Conservation (phyloP, 2,113 vertebrate genomes). For the Propithecus coquereli region DNA sequence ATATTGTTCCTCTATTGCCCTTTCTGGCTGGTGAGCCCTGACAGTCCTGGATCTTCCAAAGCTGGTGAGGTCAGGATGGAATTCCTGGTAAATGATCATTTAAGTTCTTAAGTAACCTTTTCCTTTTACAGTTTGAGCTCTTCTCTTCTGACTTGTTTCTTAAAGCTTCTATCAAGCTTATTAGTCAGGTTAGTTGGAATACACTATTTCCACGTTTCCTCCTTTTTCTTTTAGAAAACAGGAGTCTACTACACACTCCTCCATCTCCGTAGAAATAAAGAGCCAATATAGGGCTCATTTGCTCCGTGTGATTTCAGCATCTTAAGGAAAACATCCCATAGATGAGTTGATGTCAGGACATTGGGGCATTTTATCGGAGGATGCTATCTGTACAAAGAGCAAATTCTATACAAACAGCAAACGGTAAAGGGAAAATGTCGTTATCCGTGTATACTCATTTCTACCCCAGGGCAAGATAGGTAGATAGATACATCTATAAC, state of each 20-base stretch:
- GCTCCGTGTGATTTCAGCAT: background rate
- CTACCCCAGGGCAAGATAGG: background rate
- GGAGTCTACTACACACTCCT: background rate
- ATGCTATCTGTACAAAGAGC: background rate
- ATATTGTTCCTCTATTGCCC: background rate
- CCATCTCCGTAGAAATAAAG: background rate
- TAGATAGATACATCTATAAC: background rate
- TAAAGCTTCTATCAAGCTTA: background rate
- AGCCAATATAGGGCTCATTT: background rate
- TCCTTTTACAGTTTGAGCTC: background rate
- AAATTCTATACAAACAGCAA: conserved; percentile 18
- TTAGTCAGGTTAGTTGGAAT: background rate
- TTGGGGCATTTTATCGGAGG: background rate
- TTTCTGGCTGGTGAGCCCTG: background rate
- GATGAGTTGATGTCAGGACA: conserved; percentile 61
- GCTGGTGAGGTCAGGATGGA: background rate
- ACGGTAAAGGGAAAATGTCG: background rate
- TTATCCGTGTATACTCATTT: background rate
- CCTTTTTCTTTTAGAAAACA: background rate
- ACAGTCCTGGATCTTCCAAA: background rate
- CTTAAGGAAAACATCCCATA: conserved; percentile 51
- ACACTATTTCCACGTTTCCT: background rate
- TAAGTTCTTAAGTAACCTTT: background rate
- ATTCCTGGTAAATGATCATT: background rate
- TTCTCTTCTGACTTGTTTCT: background rate